Base-by-base conservation (phyloP, 2,888 invertebrate genomes). In the Prenolepis imparis region DNA sequence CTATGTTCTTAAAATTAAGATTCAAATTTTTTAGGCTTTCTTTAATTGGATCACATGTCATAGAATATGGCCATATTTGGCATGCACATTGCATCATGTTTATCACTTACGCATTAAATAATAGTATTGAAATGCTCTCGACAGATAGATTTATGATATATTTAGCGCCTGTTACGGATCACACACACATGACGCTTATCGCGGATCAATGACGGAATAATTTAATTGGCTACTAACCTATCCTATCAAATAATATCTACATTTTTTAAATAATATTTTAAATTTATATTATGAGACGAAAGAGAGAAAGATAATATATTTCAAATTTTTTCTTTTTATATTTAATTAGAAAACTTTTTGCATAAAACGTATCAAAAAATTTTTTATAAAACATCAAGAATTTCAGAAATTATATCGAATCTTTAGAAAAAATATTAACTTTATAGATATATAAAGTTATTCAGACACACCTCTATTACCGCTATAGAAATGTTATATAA, bases 101-200 rank as follows among this genome's bases (percentile, higher is more conserved):
- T 75, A 59, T 80, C 44, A 80, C 44, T 44, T 80, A 39, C 15
- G 59, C 61, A 12, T 59, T 70, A 75, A 73, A 74, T 61, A 75
- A 77, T 55, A 57, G 28, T 67, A 77, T 67, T 55, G 55, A 67
- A 77, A 67, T 55, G 18, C 39, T 6, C 66, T 77, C n/a, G 15
- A 41, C 55, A 77, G 28, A 15, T 28, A n/a, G 55, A 67, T 77
- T 77, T 77, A 55, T 68, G 41, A 77, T 68, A 15, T 67, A 77
- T 55, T n/a, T 77, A n/a, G 55, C 24, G 64, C 64, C 48, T 75
- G 36, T 75, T 75, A 63, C 24, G 48, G 21, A 74, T 74, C 74
- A 74, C 32, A 48, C 28, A 28, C 3, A 28, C 28, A 28, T 3
- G 3, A 18, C 52, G 66, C 24, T 67, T 52, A 57, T 77, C 55